Base-by-base conservation (phyloP, 2,797 vertebrate species). In the Bovichtus diacanthus region DNA sequence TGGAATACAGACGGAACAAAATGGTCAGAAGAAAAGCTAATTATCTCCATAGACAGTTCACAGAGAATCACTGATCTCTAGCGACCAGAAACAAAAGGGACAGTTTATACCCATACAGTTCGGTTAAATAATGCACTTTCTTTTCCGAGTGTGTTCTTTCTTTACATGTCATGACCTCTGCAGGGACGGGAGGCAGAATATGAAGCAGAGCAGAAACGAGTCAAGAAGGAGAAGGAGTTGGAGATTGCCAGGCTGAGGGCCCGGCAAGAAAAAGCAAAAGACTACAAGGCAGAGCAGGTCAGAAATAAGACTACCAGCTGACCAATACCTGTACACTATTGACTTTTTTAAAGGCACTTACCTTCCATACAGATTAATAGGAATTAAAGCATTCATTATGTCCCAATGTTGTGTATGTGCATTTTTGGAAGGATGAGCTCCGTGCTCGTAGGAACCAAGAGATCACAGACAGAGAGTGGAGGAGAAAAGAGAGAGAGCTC, bases 391-490 rank as follows among this genome's bases (percentile, higher is more conserved):
- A 13, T 25, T 41, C 18, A 11, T 10, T 25, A 2, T 39, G 50
- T 36, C 15, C 0, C 69, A 4, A 21, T 19, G 6, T 23, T 60
- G 18, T 50, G 2, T 61, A 3, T 68, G 55, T 74, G 44, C 13
- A 15, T 70, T 59, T 59, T 71, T n/a, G 25, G 27, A 62, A 99
- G 98, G 96, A 98, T n/a, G 96, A 95, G 9, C 90, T 97, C 71
- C 90, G 96, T 13, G 97, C 96, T 62, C 95, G 94, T 51, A 95
- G 97, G 82, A 97, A 95, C 92, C 97, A 97, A 47, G 96, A 98
- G 44, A 93, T 86, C 0, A 74, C 92, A 0, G 96, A 97, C 80
- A 91, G 97, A 21, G 93, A 97, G 21, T 99, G 97, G 98, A 95
- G 98, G 53, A 92, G 60, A 19, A 97, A 95, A 64, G 96, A 98